Base-by-base conservation (phyloP, 2,888 invertebrate species). In the Biston stratarius region DNA sequence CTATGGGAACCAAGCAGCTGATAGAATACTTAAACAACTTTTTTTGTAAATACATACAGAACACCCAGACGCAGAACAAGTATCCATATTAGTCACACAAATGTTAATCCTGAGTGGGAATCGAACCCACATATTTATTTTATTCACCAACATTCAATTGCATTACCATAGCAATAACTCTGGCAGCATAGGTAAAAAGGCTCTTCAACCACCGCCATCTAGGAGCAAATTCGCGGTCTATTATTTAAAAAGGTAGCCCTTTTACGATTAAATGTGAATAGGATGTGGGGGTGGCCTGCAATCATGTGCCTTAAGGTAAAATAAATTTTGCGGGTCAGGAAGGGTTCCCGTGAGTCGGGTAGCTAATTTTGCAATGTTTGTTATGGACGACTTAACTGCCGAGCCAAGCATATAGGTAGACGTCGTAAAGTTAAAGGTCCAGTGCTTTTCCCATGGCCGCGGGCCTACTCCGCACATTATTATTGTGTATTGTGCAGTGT, bases 301-400 rank as follows among this genome's bases (percentile, higher is more conserved):
- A 68, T 68, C 67, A 68, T 68, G 67, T 63, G 67, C 67, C 67
- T 65, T 62, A 61, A 61, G 69, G 64, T 64, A 64, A 69, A 60
- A 68, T 68, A 71, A 58, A 66, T 71, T 64, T 67, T 53, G 71
- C 63, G 65, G 61, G 64, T 61, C 65, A 63, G 69, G 65, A 72
- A 70, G 69, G 70, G 69, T 73, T 63, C 70, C 61, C 64, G 53
- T 57, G 70, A 70, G 63, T 66, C 64, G 67, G 67, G 71, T 47
- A 65, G 70, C 62, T 66, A 73, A 71, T 71, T 71, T 71, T 66
- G 69, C 67, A 66, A 68, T 72, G 71, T 73, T 73, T 73, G 74
- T 69, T 70, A 70, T 68, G 74, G 71, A 66, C 61, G 70, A 73
- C 61, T 70, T 70, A 74, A 67, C 67, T 60, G 65, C 71, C 62